These are phyloP conservation scores for Rhagologus leucostigma DNA, from an alignment of 2,113 vertebrate species.

Conservation along the genomic window DNA sequence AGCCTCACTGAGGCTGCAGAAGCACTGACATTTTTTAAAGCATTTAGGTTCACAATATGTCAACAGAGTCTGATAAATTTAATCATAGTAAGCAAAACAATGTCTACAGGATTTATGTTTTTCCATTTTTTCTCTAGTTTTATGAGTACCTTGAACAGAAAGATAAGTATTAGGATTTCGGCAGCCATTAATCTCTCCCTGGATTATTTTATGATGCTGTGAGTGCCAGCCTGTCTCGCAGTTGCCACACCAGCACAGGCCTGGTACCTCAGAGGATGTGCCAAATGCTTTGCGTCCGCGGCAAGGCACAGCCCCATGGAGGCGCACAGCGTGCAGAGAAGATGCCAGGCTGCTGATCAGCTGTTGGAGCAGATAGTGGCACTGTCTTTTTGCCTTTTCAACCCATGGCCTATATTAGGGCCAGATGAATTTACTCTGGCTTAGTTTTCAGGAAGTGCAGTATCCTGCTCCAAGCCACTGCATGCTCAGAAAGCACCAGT, in stretches of 20 bases:
- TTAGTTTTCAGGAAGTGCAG: neutral
- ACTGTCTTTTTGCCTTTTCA: neutral
- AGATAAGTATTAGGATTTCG: conserved; percentile 49
- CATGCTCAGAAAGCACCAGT: neutral
- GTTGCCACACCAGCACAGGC: neutral
- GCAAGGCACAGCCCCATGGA: neutral
- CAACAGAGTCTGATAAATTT: conserved; percentile 8
- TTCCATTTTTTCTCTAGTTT: neutral
- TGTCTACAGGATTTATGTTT: neutral
- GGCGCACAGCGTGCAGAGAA: fast-evolving
- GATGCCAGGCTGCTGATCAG: neutral
- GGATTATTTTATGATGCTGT: neutral
- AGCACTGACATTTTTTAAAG: neutral
- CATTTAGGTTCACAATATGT: neutral
- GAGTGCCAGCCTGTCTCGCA: neutral
- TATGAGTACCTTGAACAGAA: conserved; percentile 37
- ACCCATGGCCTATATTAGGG: neutral
- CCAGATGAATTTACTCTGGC: neutral
- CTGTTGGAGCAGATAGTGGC: neutral
- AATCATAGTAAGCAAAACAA: conserved; percentile 44
- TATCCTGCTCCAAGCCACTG: neutral
- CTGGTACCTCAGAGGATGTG: neutral
- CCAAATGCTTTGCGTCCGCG: neutral
- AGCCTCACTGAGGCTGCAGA: neutral
- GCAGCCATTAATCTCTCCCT: conserved; percentile 9